phyloP scores from a whole-genome alignment of 2,113 vertebrate genomes.

The Mustela lutreola region DNA sequence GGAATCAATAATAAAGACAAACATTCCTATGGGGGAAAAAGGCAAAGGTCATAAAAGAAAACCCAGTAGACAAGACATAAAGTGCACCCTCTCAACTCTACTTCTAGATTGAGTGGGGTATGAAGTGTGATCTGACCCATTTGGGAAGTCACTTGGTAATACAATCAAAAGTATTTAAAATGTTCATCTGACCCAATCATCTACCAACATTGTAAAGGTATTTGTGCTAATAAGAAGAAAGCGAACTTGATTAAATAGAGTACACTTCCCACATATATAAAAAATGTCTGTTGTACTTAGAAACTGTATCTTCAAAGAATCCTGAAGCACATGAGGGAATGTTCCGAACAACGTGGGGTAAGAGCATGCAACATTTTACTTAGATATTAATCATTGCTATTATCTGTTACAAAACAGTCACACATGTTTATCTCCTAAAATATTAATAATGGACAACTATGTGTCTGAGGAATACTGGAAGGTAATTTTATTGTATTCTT shows the following conservation, averaged over 20 bases:
- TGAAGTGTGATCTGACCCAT: not conserved
- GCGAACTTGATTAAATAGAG: not conserved
- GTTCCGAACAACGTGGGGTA: not conserved
- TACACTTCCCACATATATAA: not conserved
- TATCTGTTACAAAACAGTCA: not conserved
- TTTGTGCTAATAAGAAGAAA: constrained; percentile 6
- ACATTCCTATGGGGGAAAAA: not conserved
- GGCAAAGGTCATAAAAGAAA: constrained; percentile 58
- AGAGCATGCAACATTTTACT: not conserved
- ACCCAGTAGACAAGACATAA: not conserved
- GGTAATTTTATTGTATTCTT: not conserved
- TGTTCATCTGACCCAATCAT: constrained; percentile 26
- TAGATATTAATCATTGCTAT: not conserved
- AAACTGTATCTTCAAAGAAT: constrained; percentile 28
- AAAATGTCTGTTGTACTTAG: constrained; percentile 6
- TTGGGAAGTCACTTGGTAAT: not conserved
- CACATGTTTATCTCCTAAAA: constrained; percentile 14
- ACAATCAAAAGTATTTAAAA: constrained; percentile 15
- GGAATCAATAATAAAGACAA: constrained; percentile 16
- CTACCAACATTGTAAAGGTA: not conserved
- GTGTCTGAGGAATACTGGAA: not conserved
- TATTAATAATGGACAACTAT: constrained; percentile 12
- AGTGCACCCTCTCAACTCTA: not conserved
- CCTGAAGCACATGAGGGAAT: not conserved
- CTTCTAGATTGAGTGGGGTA: not conserved